A percentile compares a stretch with the other conserved stretches of the same genome.
phyloP scores from a whole-genome alignment of 2,113 vertebrate species.

The Ascaphus truei region DNA sequence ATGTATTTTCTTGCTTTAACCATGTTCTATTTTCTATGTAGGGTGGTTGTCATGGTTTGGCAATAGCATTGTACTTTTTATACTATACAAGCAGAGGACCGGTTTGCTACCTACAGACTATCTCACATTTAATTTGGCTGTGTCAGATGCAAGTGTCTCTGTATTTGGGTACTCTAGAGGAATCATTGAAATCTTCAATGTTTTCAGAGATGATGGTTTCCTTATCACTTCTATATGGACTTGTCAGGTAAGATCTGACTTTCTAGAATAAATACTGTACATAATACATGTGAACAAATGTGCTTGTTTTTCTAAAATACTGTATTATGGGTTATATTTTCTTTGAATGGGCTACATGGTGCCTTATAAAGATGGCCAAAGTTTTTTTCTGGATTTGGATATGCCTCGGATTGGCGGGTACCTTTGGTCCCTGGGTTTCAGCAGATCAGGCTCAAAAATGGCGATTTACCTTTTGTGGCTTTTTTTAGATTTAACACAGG shows the following conservation, averaged over 20 bases:
- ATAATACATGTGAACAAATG: neutral
- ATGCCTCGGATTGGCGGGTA: too few species aligned
- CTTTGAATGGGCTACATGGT: too few species aligned
- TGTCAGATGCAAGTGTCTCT: conserved; percentile 77
- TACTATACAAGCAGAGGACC: conserved; percentile 73
- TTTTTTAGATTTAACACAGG: too few species aligned
- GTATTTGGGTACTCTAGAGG: conserved; percentile 79
- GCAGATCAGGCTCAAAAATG: too few species aligned
- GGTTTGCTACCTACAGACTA: conserved; percentile 74
- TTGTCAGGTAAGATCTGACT: conserved; percentile 71
- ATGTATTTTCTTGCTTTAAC: too few species aligned
- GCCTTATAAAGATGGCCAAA: too few species aligned
- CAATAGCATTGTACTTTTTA: conserved; percentile 80
- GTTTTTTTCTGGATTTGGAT: too few species aligned
- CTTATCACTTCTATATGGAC: conserved; percentile 80
- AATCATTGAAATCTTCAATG: conserved; percentile 78
- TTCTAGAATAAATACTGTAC: neutral
- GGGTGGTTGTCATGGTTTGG: conserved; percentile 85
- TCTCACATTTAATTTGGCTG: conserved; percentile 76
- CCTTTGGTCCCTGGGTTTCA: too few species aligned
- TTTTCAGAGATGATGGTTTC: conserved; percentile 76
- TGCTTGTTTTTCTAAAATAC: neutral
- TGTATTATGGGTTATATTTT: too few species aligned
- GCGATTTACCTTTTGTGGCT: too few species aligned
- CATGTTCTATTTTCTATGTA: conserved; percentile 42